Conservation (phyloP, 1,140 invertebrate genomes). For the Cydia pomonella region DNA sequence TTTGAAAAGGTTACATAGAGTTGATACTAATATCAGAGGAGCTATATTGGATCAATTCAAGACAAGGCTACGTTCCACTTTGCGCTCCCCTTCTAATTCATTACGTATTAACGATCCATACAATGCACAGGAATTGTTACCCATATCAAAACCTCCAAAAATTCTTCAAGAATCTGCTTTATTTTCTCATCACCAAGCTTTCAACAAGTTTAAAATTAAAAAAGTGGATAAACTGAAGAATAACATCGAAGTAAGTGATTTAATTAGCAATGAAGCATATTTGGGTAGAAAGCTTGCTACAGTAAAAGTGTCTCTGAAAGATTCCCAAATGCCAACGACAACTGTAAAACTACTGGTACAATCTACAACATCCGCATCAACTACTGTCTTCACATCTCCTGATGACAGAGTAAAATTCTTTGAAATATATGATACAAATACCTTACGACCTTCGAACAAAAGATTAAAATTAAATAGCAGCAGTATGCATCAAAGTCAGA, state of each 20-base stretch:
- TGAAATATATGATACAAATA: conserved; percentile 66
- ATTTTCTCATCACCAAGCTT: neutral
- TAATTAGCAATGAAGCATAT: neutral
- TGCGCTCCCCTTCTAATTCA: neutral
- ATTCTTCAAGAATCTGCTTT: neutral
- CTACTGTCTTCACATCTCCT: conserved; percentile 37
- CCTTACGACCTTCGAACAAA: conserved; percentile 24
- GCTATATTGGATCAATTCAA: neutral
- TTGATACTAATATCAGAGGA: neutral
- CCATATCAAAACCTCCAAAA: neutral
- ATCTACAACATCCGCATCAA: conserved; percentile 31
- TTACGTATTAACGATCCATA: neutral
- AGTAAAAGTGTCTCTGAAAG: conserved; percentile 3
- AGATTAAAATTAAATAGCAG: neutral
- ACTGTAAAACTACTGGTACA: neutral
- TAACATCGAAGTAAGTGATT: neutral
- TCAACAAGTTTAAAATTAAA: neutral
- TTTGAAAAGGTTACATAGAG: neutral
- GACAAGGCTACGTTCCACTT: neutral
- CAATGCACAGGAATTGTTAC: neutral
- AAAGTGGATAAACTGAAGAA: neutral
- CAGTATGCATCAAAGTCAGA: neutral
- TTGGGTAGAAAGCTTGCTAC: neutral
- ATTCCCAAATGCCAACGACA: neutral
- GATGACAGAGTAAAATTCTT: conserved; percentile 70